A percentile compares a stretch with the other conserved stretches of the same genome.
Conservation (phyloP, 2,797 vertebrate species). For the Lemur catta region DNA sequence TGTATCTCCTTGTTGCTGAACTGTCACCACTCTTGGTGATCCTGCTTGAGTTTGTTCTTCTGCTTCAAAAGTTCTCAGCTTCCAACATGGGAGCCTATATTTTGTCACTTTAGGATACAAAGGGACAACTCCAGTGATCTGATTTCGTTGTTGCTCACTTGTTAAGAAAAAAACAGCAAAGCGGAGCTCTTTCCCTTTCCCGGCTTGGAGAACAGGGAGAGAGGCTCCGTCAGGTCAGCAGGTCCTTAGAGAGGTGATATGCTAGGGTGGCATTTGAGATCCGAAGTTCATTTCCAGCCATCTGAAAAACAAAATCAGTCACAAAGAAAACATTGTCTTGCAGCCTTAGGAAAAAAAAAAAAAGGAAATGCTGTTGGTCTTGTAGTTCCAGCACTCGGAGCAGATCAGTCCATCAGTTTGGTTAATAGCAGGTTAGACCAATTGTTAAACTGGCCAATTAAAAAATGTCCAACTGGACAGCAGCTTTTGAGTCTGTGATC, state of each 20-base stretch:
- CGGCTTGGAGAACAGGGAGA: neutral
- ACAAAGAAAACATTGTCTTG: conserved; percentile 50
- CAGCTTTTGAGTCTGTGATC: neutral
- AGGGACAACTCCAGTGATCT: neutral
- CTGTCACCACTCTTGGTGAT: neutral
- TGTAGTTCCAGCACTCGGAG: neutral
- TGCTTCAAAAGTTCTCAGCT: neutral
- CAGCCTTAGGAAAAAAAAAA: neutral
- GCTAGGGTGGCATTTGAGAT: neutral
- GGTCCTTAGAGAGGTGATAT: neutral
- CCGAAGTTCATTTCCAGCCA: conserved; percentile 31
- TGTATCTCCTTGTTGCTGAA: neutral
- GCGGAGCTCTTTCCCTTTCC: conserved; percentile 4
- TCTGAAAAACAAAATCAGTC: conserved; percentile 44
- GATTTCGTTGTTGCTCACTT: neutral
- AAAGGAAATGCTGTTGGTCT: conserved; percentile 2
- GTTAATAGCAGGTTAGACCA: conserved; percentile 57
- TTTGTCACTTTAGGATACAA: neutral
- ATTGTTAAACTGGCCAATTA: conserved; percentile 41
- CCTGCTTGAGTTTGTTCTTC: neutral
- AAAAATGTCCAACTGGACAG: conserved; percentile 6
- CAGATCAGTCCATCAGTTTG: conserved; percentile 8
- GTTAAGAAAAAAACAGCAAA: neutral
- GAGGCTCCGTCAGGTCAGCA: neutral
- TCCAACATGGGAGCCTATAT: neutral